Conservation (phyloP, 2,113 vertebrate genomes). For the Tauraco erythrolophus region DNA sequence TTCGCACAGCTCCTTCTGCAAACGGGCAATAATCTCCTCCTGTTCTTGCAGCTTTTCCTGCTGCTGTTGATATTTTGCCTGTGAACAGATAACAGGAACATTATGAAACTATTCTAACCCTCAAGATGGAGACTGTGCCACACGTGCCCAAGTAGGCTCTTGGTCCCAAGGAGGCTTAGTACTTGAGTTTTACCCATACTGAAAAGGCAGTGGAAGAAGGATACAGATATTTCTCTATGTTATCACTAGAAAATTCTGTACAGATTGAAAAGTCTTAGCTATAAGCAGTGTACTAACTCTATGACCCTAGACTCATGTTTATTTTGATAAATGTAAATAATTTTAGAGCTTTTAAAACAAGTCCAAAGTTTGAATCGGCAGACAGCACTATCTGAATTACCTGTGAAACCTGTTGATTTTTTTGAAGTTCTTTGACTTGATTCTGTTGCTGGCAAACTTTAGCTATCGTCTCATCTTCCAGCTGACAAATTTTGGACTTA, state of each 20-base stretch:
- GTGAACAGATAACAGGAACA: neutral
- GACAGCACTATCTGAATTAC: slow-evolving; percentile 56
- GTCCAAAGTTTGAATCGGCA: neutral
- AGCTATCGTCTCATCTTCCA: slow-evolving; percentile 86
- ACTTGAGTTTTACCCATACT: neutral
- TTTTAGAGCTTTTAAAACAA: neutral
- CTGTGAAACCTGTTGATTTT: slow-evolving; percentile 77
- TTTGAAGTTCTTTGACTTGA: slow-evolving; percentile 78
- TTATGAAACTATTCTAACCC: neutral
- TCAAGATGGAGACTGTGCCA: neutral
- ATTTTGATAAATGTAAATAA: neutral
- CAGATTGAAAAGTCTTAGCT: neutral
- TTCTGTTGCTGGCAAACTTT: slow-evolving; percentile 81
- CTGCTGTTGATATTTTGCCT: slow-evolving; percentile 75
- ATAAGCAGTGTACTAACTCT: neutral
- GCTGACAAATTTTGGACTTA: slow-evolving; percentile 84
- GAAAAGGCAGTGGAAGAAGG: neutral
- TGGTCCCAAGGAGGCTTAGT: neutral
- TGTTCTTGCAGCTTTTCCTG: slow-evolving; percentile 78
- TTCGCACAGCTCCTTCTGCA: slow-evolving; percentile 81
- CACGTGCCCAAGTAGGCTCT: neutral
- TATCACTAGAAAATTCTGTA: neutral
- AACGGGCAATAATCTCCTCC: slow-evolving; percentile 69
- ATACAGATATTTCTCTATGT: neutral
- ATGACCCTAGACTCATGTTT: neutral